Base-by-base conservation (phyloP, 2,797 vertebrate species). In the Paratrypauchen microcephalus region DNA sequence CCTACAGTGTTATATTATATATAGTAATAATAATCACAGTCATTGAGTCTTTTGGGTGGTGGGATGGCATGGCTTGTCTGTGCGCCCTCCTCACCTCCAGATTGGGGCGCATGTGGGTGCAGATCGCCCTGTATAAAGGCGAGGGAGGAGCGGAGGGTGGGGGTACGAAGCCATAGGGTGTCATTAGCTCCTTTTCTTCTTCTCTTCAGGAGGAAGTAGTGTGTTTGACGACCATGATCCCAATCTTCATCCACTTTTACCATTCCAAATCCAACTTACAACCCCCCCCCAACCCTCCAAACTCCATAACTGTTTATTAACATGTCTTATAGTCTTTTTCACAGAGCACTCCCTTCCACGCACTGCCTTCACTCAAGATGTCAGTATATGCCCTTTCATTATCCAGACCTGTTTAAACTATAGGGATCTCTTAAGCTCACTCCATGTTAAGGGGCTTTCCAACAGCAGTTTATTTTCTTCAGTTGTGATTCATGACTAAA, bases 21-120 rank as follows among this genome's bases (percentile, higher is more conserved):
- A 91, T 92, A 91, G 90, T 91, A 89, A 91, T 92, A 92, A 92
- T 93, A 92, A 93, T 93, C 90, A 92, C 91, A 91, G 91, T 89
- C 87, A 91, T 92, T 75, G 78, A 62, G 48, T 81, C 86, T 85
- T 80, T 86, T 85, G 76, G 83, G 77, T 76, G 80, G 81, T 84
- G 85, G 87, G 89, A 89, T 67, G 84, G 87, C 83, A 79, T 80
- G 81, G 81, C 85, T 64, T 91, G 89, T 91, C 87, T 87, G 78
- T 76, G 60, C 63, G 79, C 84, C 90, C 86, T 87, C 81, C 86
- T 88, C 88, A 88, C 88, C 90, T 90, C 87, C 72, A 60, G 70
- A 76, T 55, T 71, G 73, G 81, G 82, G 78, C 2, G 7, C 41
- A 24, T 82, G 84, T 85, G 80, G 83, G 85, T 85, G 86, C 91